phyloP scores from a whole-genome alignment of 2,888 invertebrate species.

The Rotaria sp. region DNA sequence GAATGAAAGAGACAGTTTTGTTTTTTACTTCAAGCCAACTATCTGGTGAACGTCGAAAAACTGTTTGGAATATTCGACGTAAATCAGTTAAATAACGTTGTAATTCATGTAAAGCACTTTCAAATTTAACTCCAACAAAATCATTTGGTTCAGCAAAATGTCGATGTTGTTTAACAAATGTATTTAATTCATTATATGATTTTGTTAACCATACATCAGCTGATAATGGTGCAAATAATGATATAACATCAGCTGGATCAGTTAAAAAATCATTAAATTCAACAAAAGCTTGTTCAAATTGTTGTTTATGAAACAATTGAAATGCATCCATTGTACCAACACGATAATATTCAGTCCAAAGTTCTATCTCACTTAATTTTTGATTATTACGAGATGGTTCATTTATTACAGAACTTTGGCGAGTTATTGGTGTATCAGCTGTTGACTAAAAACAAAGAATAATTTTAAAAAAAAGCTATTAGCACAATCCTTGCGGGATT shows the following conservation, averaged over 20 bases:
- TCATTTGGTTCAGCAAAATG: conserved; percentile 11
- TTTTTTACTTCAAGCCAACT: background rate
- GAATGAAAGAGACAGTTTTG: background rate
- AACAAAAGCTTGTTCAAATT: conserved; percentile 13
- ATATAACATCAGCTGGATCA: conserved; percentile 26
- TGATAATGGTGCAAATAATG: background rate
- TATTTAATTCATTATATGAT: background rate
- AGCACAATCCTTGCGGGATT: background rate
- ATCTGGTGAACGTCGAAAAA: background rate
- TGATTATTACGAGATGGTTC: background rate
- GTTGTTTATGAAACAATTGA: conserved; percentile 16
- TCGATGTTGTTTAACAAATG: background rate
- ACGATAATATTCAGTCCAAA: background rate
- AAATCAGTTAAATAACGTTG: background rate
- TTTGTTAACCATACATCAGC: background rate
- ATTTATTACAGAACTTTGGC: background rate
- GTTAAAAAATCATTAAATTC: conserved; percentile 14
- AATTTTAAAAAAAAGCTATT: background rate
- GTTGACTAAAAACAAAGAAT: background rate
- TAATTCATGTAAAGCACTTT: background rate
- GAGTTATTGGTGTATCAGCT: background rate
- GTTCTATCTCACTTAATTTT: background rate
- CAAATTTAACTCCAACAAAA: conserved; percentile 3
- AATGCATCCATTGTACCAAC: conserved; percentile 22
- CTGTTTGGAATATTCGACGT: background rate